phyloP scores from a whole-genome alignment of 1,140 invertebrate genomes.

The Apis cerana region DNA sequence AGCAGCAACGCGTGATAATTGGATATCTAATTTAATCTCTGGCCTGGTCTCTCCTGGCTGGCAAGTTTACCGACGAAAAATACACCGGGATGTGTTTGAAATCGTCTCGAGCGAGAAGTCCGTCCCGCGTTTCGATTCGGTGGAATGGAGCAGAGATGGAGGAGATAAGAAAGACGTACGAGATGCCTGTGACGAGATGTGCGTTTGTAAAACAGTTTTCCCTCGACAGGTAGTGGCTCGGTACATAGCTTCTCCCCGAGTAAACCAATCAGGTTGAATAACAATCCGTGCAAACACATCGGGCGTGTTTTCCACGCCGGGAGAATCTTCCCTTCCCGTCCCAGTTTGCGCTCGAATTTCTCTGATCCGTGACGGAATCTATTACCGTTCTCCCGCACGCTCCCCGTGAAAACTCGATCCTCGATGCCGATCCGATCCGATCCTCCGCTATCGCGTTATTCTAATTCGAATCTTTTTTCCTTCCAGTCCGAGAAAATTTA shows the following conservation, averaged over 20 bases:
- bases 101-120: background rate
- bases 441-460: too few relatives aligned
- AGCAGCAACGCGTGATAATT: background rate
- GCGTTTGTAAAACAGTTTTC: slow-evolving; percentile 10
- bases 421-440: background rate
- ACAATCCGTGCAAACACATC: slow-evolving; percentile 27
- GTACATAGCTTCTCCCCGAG: slow-evolving; percentile 12
- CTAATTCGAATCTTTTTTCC: too few relatives aligned
- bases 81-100: background rate
- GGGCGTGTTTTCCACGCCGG: background rate
- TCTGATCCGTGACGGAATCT: slow-evolving; percentile 8
- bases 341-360: slow-evolving; percentile 17
- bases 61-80: background rate
- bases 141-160: background rate
- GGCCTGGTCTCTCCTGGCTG: background rate
- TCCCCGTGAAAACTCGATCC: background rate
- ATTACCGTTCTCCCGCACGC: background rate
- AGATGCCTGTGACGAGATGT: background rate
- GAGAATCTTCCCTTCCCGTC: background rate
- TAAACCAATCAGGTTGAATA: slow-evolving; percentile 35
- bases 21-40: background rate
- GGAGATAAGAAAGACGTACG: background rate
- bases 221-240: background rate
- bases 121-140: background rate
- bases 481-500: too few relatives aligned